These are phyloP conservation scores for Leptopilina myrica DNA, from an alignment of 2,888 invertebrate genomes.

Conservation along the genomic window DNA sequence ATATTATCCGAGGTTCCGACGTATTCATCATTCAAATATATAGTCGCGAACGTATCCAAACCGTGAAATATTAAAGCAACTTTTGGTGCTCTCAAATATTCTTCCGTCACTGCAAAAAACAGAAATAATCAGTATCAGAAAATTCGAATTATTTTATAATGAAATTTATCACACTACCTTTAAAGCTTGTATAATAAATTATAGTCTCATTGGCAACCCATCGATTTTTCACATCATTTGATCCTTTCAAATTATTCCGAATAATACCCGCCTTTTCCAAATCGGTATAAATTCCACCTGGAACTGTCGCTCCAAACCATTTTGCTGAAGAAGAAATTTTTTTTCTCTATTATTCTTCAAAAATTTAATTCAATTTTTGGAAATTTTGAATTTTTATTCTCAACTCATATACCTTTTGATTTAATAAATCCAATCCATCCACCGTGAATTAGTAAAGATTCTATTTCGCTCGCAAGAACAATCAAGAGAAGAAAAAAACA, in stretches of 20 bases:
- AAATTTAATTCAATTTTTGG: neutral
- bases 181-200: constrained; percentile 85
- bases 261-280: constrained; percentile 81
- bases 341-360: neutral
- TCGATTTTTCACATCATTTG: constrained; percentile 87
- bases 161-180: constrained; percentile 77
- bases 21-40: constrained; percentile 83
- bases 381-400: neutral
- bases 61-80: constrained; percentile 87
- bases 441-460: constrained; percentile 63
- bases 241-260: constrained; percentile 81
- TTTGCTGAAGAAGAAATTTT: constrained; percentile 73
- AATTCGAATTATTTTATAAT: no score
- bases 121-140: constrained; percentile 11
- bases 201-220: constrained; percentile 91
- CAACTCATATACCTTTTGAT: constrained; percentile 56
- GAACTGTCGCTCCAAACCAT: constrained; percentile 80
- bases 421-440: constrained; percentile 65
- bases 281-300: constrained; percentile 89
- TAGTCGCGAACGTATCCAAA: constrained; percentile 89
- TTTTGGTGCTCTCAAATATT: constrained; percentile 69
- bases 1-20: constrained; percentile 87
- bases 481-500: constrained; percentile 41
- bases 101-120: constrained; percentile 67
- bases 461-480: constrained; percentile 44